Percentiles rank a stretch among this genome's conserved stretches.
Conservation (phyloP, 2,888 invertebrate species). For the Phortica okadai region DNA sequence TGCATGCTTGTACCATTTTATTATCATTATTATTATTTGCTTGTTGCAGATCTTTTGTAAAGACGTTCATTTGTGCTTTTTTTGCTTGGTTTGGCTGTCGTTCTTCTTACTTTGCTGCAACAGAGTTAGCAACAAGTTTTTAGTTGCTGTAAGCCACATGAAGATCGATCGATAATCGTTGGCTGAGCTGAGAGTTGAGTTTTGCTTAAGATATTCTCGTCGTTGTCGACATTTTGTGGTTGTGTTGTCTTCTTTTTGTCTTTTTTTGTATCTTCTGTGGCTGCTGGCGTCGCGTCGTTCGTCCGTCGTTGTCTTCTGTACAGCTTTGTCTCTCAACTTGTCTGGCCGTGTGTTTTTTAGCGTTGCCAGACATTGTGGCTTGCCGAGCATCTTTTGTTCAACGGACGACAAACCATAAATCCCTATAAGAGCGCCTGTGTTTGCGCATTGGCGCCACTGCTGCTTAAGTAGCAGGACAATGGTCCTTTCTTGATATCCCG, state of each 20-base stretch:
- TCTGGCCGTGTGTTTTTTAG: conserved; percentile 56
- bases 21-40: conserved; percentile 27
- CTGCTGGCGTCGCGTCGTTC: conserved; percentile 57
- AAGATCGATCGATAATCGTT: conserved; percentile 16
- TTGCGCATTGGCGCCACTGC: conserved; percentile 59
- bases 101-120: neutral
- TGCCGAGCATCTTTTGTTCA: conserved; percentile 25
- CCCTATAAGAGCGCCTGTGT: conserved; percentile 3
- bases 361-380: conserved; percentile 71
- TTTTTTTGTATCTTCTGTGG: too few relatives aligned
- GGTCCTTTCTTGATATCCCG: conserved; percentile 37
- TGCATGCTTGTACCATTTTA: conserved; percentile 16
- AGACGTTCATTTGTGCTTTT: neutral
- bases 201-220: neutral
- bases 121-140: neutral
- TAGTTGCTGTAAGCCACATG: neutral
- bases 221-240: conserved; percentile 28
- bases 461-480: conserved; percentile 57
- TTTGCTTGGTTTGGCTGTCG: neutral
- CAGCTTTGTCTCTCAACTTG: conserved; percentile 47
- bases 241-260: conserved; percentile 26
- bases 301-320: conserved; percentile 57
- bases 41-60: conserved; percentile 10
- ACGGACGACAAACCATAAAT: neutral
- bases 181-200: neutral